Base-by-base conservation (phyloP, 2,113 vertebrate genomes). In the Dipodomys spectabilis region DNA sequence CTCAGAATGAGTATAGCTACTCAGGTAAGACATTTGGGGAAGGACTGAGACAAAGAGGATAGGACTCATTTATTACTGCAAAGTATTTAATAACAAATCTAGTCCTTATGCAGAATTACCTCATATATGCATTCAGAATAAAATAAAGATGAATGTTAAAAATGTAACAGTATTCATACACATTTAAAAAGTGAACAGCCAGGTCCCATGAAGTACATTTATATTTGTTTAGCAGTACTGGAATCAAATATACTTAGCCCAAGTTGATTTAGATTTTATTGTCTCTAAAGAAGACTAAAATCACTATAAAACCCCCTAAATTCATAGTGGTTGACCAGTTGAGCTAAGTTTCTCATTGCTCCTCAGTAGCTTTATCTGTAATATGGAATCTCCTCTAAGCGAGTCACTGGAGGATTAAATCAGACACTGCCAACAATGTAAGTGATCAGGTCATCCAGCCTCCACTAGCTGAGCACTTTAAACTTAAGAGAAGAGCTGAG, bases 71-170 rank as follows among this genome's bases (percentile, higher is more conserved):
- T 89, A 44, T 71, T 67, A 72, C 27, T 80, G n/a, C 18, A 5
- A 86, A 2, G 13, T 74, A 86, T 69, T 86, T 67, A 68, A 44
- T 79, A 82, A 74, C 10, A 92, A 90, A 53, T 79, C 7, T 7
- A n/a, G 22, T n/a, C 88, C 49, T 82, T 22, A 78, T 64, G 6
- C 32, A 78, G 32, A 71, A 67, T 18, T 13, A 68, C 12, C 11
- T 79, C 9, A 57, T 45, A 6, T 20, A 64, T 90, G 49, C 6
- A 90, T 82, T 78, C 13, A 69, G n/a, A 6, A 91, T 82, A 82
- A 73, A 90, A 80, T 71, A 86, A 78, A 83, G 20, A 71, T 75
- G 28, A 93, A 57, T 35, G 69, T 45, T 60, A 73, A 75, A 93
- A 39, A 72, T 6, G n/a, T 3, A 91, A 20, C 9, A 86, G 20